Evolutionary conservation across 2,888 invertebrate genomes (phyloP), one percentile per base, ranked within the genome.

Genomic region (Pollenia griseotomentosa): DNA sequence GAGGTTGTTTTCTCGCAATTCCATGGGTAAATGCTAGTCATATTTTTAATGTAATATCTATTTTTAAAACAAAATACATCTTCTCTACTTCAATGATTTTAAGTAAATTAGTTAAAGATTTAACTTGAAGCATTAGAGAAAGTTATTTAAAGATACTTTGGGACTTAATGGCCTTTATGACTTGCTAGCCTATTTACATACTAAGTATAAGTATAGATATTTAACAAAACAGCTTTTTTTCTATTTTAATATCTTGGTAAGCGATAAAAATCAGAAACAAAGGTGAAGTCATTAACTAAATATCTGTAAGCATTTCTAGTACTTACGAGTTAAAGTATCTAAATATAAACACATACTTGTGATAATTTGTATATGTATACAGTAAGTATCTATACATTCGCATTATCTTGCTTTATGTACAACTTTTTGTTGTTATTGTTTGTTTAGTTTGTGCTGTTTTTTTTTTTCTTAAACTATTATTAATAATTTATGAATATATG

Each of bases 281-380:
- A 82, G 82, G 74, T 75, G 82, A 75, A 75, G 75, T 82, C 75
- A 82, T 75, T 83, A 71, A 79, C 65, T 79, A 33, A 33, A 33
- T 6, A 79, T 68, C 71, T 80, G 42, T 80, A 79, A 79, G 19
- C 59, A 61, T 59, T 48, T 33, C 33, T 33, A 33, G 33, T 55
- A 19, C 42, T 44, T 14, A 71, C 40, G 12, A 73, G 46, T 9
- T 23, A 44, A 57, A 57, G 42, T 71, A 42, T 44, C 12, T 16
- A 46, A 11, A 8, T 61, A 40, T 4, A 63, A 19, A 19, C 55
- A 23, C 11, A 33, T 61, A 40, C 2, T 44, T 12, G 33, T 5
- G 33, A 33, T 33, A 16, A 44, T 44, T 12, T 44, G 10, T 40
- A 42, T 11, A 46, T 59, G 2, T 5, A 33, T 57, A 10, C 2